phyloP scores from a whole-genome alignment of 2,797 vertebrate species.

The Sylvia borin region DNA sequence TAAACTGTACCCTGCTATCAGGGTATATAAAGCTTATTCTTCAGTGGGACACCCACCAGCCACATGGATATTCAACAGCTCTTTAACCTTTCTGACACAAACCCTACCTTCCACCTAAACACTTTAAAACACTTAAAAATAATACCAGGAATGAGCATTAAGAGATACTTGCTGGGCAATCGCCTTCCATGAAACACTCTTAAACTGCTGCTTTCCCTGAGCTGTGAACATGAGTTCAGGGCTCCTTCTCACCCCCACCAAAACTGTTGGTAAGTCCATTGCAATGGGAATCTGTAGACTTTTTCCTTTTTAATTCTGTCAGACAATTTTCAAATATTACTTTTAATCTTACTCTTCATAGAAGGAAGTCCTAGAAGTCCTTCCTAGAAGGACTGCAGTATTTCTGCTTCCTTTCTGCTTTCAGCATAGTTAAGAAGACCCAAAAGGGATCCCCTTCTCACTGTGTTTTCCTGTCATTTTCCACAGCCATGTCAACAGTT shows the following conservation, averaged over 20 bases:
- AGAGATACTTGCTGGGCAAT: not conserved
- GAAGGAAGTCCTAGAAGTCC: too few species aligned
- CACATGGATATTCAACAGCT: not conserved
- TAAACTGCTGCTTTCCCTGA: not conserved
- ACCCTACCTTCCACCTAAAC: not conserved
- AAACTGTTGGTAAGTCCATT: not conserved
- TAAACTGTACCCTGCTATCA: not conserved
- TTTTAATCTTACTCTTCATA: not conserved
- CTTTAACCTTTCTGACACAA: not conserved
- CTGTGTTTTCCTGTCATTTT: not conserved
- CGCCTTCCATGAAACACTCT: not conserved
- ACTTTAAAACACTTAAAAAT: not conserved
- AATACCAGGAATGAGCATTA: not conserved
- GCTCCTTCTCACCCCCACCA: not conserved
- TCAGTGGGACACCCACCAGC: not conserved
- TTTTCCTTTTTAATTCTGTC: not conserved
- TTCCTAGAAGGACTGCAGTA: not conserved
- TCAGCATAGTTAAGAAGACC: not conserved
- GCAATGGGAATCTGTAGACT: not conserved
- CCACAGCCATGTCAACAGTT: constrained; percentile 91
- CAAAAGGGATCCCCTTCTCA: not conserved
- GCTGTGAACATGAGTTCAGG: not conserved
- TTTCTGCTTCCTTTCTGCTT: not conserved
- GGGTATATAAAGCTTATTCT: not conserved
- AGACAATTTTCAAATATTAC: not conserved